Base-by-base conservation (phyloP, 2,113 vertebrate genomes). In the Chascanopsetta lugubris region DNA sequence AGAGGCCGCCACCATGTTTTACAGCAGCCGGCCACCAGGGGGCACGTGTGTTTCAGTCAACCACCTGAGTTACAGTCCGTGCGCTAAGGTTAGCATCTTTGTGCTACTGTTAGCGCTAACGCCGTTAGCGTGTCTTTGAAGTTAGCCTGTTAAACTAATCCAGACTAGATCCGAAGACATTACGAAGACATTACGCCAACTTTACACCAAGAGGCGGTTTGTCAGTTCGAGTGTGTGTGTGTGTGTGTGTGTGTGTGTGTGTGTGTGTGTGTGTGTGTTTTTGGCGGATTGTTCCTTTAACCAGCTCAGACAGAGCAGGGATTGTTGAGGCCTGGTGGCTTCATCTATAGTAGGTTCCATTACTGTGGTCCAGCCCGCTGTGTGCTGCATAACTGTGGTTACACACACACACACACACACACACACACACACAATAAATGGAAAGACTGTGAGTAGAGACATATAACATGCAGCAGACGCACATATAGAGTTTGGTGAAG, bases 341-440 rank as follows among this genome's bases (percentile, higher is more conserved):
- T 77, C 76, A 51, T 82, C 80, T 77, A 72, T 75, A 72, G 64
- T 55, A 59, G 66, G 82, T 72, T 87, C 77, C 80, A 79, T 79
- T 62, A 74, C 80, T 83, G 82, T 47, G 72, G 77, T 85, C 49
- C 72, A 32, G 53, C 47, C 18, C 46, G 50, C 69, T 61, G 77
- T 76, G 82, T 54, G 70, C 86, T 68, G 70, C 79, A 79, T 73
- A 79, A 47, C 75, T 87, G 85, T 26, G 79, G 85, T 87, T 74
- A 77, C 73, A 69, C 55, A 61, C 49, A 27, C 56, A 45, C 20
- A 50, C 46, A 25, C 59, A 18, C 66, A 55, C 36, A 45, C 43
- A 51, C 46, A 49, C 32, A 40, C 56, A 30, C 48, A 42, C 68
- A 49, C 8, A 11, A 18, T 57, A 6, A 17, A 79, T 69, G 75